Conservation (phyloP, 2,797 vertebrate species). For the Argya squamiceps region DNA sequence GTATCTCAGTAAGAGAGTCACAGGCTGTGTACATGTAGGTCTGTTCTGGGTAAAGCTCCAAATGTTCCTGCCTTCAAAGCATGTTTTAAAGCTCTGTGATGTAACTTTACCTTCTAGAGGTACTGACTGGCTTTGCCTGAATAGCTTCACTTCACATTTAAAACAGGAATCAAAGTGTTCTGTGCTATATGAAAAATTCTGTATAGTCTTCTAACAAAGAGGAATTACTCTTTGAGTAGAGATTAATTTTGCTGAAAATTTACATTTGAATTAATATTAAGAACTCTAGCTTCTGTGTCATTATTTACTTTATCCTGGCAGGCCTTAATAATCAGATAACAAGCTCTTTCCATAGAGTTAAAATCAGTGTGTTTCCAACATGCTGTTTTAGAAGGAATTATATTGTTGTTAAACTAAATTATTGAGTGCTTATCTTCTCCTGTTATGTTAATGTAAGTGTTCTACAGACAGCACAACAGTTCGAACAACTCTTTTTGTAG, state of each 20-base stretch:
- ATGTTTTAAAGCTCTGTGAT: background rate
- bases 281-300: background rate
- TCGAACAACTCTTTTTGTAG: background rate
- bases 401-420: constrained; percentile 22
- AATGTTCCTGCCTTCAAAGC: background rate
- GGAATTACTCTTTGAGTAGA: background rate
- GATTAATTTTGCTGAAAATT: constrained; percentile 15
- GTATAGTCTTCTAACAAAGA: background rate
- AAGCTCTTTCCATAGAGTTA: background rate
- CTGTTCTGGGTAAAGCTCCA: background rate
- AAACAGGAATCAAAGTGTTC: background rate
- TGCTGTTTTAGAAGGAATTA: constrained; percentile 3
- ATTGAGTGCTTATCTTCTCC: constrained; percentile 7
- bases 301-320: constrained; percentile 27
- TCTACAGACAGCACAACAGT: background rate
- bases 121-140: background rate
- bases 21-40: background rate
- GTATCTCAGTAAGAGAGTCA: background rate
- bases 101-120: background rate
- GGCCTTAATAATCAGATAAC: constrained; percentile 4
- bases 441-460: background rate
- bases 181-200: background rate
- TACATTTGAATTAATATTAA: constrained; percentile 24
- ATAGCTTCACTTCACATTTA: background rate
- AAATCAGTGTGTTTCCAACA: constrained; percentile 17